phyloP scores from a whole-genome alignment of 2,888 invertebrate species.

The Campaea margaritaria region DNA sequence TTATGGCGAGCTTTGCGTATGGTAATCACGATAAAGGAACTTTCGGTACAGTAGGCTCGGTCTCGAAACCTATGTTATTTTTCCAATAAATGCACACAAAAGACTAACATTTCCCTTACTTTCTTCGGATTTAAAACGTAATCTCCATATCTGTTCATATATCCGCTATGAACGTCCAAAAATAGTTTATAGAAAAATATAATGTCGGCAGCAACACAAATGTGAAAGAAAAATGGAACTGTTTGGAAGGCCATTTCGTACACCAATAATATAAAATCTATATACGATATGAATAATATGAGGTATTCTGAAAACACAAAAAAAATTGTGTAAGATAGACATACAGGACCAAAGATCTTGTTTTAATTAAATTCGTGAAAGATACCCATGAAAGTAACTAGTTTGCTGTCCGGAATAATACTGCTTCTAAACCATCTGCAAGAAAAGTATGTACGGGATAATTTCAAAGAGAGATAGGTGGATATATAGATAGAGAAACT shows the following conservation, averaged over 20 bases:
- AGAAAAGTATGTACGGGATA: conserved; percentile 20
- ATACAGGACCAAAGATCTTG: background rate
- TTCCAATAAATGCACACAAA: too few species aligned
- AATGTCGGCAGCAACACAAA: conserved; percentile 67
- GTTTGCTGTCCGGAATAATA: conserved; percentile 71
- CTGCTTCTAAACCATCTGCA: conserved; percentile 78
- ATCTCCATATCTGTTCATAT: conserved; percentile 80
- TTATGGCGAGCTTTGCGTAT: too few species aligned
- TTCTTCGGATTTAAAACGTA: conserved; percentile 73
- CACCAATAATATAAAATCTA: conserved; percentile 73
- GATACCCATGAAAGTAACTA: conserved; percentile 72
- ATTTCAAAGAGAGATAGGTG: background rate
- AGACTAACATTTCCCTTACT: conserved; percentile 74
- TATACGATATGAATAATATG: conserved; percentile 69
- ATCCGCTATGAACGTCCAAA: conserved; percentile 78
- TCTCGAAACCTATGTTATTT: too few species aligned
- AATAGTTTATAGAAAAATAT: conserved; percentile 76
- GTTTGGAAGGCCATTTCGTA: conserved; percentile 82
- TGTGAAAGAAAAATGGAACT: conserved; percentile 60
- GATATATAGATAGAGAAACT: too few species aligned
- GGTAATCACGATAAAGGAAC: too few species aligned
- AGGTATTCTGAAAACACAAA: conserved; percentile 71
- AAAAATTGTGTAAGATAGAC: background rate
- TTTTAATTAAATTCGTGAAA: background rate
- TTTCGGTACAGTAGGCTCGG: too few species aligned